Evolutionary conservation across 2,888 invertebrate species (phyloP).

Genomic region (Caenorhabditis virilis): DNA sequence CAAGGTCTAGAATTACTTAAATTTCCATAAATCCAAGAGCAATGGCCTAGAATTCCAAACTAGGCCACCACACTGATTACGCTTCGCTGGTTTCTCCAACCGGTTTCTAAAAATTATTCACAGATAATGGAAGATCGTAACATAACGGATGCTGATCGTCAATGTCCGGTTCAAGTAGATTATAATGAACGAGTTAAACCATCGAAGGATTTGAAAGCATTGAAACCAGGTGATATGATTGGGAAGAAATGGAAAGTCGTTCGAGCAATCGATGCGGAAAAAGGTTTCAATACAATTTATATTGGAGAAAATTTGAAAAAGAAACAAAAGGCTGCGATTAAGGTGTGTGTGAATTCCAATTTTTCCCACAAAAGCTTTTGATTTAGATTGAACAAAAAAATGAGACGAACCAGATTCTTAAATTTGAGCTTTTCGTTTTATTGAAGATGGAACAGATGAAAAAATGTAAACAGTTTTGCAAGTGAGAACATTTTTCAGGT

Average conservation of each 20-base stretch:
- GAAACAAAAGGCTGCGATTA: conserved; percentile 31
- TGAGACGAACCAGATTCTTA: conserved; percentile 38
- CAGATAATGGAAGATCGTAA: conserved; percentile 44
- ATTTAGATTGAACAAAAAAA: conserved; percentile 39
- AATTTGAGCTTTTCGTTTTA: conserved; percentile 44
- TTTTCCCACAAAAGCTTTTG: background rate
- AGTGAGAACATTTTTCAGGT: conserved; percentile 13
- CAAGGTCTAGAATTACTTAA: too few species aligned
- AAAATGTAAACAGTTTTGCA: conserved; percentile 44
- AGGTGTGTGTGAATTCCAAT: conserved; percentile 6
- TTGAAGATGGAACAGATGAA: conserved; percentile 35
- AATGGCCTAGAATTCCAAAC: too few species aligned
- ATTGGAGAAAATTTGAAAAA: conserved; percentile 35
- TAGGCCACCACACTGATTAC: too few species aligned
- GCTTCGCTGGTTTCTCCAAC: too few species aligned
- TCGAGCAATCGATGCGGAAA: conserved; percentile 34
- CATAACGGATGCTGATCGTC: conserved; percentile 42
- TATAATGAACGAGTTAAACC: conserved; percentile 16
- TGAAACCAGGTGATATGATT: conserved; percentile 33
- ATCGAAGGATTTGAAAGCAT: conserved; percentile 19
- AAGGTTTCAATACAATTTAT: conserved; percentile 46
- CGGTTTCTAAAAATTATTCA: too few species aligned
- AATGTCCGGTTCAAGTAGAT: conserved; percentile 27
- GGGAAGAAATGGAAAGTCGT: conserved; percentile 46
- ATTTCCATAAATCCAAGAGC: too few species aligned